Conservation (phyloP, 2,797 vertebrate species). For the Sylvia borin region DNA sequence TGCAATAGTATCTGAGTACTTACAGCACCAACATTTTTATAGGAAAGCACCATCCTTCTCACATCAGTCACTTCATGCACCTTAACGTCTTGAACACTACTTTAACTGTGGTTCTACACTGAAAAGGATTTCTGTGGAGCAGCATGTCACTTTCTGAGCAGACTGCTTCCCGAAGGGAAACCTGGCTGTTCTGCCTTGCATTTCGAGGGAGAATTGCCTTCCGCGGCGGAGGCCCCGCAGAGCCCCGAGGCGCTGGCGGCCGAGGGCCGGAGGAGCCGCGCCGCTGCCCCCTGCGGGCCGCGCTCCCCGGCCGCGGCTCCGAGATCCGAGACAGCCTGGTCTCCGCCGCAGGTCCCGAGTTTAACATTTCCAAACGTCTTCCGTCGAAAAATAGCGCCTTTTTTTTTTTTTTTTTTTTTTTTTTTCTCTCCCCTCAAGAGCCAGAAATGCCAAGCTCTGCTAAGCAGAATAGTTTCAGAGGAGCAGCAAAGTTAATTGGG, state of each 20-base stretch:
- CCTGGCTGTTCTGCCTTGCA: neutral
- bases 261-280: neutral
- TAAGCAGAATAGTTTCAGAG: neutral
- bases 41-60: neutral
- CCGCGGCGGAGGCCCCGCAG: neutral
- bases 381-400: accelerated
- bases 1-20: neutral
- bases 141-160: neutral
- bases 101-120: neutral
- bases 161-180: neutral
- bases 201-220: neutral
- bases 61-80: neutral
- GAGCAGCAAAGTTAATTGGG: neutral
- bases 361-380: neutral
- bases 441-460: neutral
- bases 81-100: neutral
- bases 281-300: conserved; percentile 47
- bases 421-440: neutral
- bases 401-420: neutral
- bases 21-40: neutral
- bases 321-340: accelerated
- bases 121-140: neutral
- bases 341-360: accelerated
- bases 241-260: accelerated
- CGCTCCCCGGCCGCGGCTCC: accelerated